Evolutionary conservation across 2,888 invertebrate species (phyloP).

Genomic region (Chloromyia formosa): DNA sequence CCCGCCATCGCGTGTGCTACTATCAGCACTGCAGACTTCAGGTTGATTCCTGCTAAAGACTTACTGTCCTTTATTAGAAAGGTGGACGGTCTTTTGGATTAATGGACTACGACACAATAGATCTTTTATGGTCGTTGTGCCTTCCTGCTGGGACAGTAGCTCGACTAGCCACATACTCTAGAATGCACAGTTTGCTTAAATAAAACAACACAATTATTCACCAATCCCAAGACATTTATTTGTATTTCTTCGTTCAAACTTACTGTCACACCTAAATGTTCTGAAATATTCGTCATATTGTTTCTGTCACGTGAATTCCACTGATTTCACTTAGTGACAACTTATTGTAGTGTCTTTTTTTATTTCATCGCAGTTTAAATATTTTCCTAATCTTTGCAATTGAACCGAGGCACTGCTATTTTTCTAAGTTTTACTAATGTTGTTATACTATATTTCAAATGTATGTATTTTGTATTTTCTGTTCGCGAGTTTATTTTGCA

Average conservation of each 20-base stretch:
- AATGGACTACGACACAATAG: too few species aligned
- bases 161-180: too few species aligned
- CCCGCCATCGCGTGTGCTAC: too few species aligned
- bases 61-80: too few species aligned
- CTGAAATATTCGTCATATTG: not conserved
- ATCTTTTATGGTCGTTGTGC: too few species aligned
- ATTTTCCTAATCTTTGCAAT: not conserved
- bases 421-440: not conserved
- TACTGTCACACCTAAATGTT: not conserved
- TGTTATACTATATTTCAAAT: not conserved
- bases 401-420: conserved; percentile 30
- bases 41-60: too few species aligned
- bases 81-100: too few species aligned
- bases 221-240: conserved; percentile 29
- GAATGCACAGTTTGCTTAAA: too few species aligned
- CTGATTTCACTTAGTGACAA: not conserved
- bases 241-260: not conserved
- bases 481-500: not conserved
- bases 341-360: not conserved
- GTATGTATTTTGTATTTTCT: not conserved
- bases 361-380: not conserved
- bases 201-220: not conserved
- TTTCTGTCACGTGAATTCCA: not conserved
- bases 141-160: too few species aligned
- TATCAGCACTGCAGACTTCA: too few species aligned